These are phyloP conservation scores for Tanaodytes sp. DNA, from an alignment of 2,888 invertebrate species.

Conservation along the genomic window DNA sequence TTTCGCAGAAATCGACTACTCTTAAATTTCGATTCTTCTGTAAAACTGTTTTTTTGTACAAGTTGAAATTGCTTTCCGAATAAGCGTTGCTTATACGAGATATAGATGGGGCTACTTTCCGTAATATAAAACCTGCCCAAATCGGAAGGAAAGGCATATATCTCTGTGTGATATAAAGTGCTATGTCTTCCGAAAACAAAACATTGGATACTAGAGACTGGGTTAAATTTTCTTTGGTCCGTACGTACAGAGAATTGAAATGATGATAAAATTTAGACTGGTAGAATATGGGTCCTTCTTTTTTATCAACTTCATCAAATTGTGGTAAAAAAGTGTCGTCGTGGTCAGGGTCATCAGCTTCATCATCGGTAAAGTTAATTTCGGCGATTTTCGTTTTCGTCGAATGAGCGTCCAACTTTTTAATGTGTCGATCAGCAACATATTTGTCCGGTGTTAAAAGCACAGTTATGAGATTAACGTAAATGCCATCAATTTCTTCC, in stretches of 20 bases:
- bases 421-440: slow-evolving; percentile 8
- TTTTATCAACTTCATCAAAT: slow-evolving; percentile 4
- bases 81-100: slow-evolving; percentile 18
- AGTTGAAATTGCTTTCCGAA: slow-evolving; percentile 8
- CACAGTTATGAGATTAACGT: slow-evolving; percentile 2
- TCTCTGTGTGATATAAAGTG: slow-evolving; percentile 9
- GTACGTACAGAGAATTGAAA: not conserved
- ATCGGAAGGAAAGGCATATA: slow-evolving; percentile 17
- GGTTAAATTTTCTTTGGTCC: not conserved
- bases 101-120: not conserved
- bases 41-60: not conserved
- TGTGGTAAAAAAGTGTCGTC: not conserved
- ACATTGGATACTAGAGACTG: not conserved
- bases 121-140: slow-evolving; percentile 6
- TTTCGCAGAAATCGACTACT: not conserved
- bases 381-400: no score
- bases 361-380: not conserved
- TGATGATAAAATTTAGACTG: slow-evolving; percentile 10
- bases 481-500: slow-evolving; percentile 5
- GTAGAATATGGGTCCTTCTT: slow-evolving; percentile 1
- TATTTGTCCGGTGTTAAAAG: slow-evolving; percentile 4
- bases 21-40: not conserved
- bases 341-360: no score
- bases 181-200: slow-evolving; percentile 5
- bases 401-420: not conserved